Evolutionary conservation across 2,888 invertebrate species (phyloP).

Genomic region (Drosophila helvetica): DNA sequence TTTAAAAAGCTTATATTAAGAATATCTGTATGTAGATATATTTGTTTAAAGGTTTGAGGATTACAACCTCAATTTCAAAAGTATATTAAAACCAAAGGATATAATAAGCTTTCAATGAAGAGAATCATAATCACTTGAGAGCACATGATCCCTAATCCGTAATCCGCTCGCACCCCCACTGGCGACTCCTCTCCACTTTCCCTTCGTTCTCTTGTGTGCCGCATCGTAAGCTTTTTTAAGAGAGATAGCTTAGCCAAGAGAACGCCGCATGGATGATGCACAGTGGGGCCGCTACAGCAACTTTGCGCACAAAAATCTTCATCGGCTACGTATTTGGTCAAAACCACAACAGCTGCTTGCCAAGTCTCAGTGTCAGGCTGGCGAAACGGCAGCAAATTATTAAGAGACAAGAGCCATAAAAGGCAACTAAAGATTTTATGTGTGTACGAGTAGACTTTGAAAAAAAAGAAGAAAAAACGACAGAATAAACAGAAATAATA

Average conservation of each 20-base stretch:
- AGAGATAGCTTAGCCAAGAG: constrained; percentile 3
- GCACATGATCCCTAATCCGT: not conserved
- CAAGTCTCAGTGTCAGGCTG: constrained; percentile 68
- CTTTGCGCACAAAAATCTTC: constrained; percentile 50
- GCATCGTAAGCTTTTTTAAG: not conserved
- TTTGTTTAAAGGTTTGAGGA: too few species aligned
- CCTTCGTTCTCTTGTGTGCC: not conserved
- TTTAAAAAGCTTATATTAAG: too few species aligned
- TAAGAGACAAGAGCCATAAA: constrained; percentile 54
- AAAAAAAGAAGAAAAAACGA: constrained; percentile 32
- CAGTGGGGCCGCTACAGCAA: not conserved
- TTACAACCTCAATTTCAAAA: not conserved
- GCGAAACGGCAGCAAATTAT: constrained; percentile 58
- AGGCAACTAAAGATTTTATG: constrained; percentile 54
- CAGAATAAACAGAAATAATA: constrained; percentile 46
- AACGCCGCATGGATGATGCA: not conserved
- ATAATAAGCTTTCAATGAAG: not conserved
- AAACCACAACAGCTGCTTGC: constrained; percentile 48
- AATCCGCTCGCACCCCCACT: not conserved
- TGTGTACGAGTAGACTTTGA: not conserved
- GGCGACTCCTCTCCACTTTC: not conserved
- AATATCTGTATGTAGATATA: too few species aligned
- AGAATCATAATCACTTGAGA: not conserved
- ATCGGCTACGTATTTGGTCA: constrained; percentile 54
- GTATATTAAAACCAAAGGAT: not conserved